Base-by-base conservation (phyloP, 2,888 invertebrate species). In the Cephalotes varians region DNA sequence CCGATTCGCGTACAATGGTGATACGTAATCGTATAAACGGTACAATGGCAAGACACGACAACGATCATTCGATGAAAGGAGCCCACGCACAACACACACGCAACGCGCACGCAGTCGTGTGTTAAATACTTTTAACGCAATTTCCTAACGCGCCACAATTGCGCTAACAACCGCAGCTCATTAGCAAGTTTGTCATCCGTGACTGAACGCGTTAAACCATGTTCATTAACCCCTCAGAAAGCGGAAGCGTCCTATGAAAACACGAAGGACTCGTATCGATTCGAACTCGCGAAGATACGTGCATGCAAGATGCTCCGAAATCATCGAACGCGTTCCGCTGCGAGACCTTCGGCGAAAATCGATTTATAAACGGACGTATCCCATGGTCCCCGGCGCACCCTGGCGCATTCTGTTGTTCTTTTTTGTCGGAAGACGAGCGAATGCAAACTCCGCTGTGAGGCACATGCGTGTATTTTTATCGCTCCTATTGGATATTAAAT, bases 401-500 rank as follows among this genome's bases (percentile, higher is more conserved):
- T 28, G 7, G 0, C 54, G 0, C 28, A 21, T 40, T 54, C 3
- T 25, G 2, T n/a, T 9, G 37, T 25, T 21, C 7, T 40, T 15
- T 21, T 40, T 28, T 12, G 56, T 77, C 25, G 18, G 44, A 69
- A 77, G n/a, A 51, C 64, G 0, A 21, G 44, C 40, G n/a, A 34
- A 54, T n/a, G 54, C 54, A 65, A 69, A 69, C 21, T 31, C 18
- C n/a, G 10, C 31, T 44, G 40, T 12, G 15, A 69, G 64, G 56
- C 69, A 51, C 69, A 77, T 40, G 44, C 54, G 69, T 69, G 69
- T 79, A 69, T 69, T 79, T 79, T 79, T 47, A 69, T 79, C 64
- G 69, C 77, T 79, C 69, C 69, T 79, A 79, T 79, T 79, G 77
- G 77, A 79, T 69, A 79, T 79, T 79, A 79, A 79, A 79, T 79